Percentiles rank a stretch among this genome's conserved stretches.
These are phyloP conservation scores for Heteropelma amictum DNA, from an alignment of 2,888 invertebrate genomes.

Conservation along the genomic window DNA sequence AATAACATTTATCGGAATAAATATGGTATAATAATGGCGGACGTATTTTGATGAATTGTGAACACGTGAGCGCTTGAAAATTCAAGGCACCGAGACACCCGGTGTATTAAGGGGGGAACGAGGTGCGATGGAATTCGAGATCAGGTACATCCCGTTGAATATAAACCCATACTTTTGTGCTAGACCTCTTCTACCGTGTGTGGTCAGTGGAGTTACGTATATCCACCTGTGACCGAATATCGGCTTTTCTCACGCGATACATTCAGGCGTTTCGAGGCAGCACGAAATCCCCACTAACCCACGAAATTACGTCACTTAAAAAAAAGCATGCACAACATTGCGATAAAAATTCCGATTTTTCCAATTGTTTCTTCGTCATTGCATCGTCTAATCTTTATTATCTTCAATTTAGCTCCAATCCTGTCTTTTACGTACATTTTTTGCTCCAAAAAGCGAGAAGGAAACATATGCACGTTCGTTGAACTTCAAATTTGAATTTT, in stretches of 20 bases:
- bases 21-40: no score
- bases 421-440: no score
- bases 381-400: no score
- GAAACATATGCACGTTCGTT: no score
- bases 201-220: neutral
- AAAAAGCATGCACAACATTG: neutral
- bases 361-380: neutral
- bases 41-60: no score
- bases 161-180: neutral
- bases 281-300: conserved; percentile 16
- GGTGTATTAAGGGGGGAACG: conserved; percentile 7
- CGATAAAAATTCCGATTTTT: neutral
- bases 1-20: no score
- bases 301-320: neutral
- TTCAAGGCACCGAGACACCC: no score
- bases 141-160: neutral
- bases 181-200: neutral
- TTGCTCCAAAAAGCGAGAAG: no score
- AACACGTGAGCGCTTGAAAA: no score
- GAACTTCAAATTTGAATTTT: neutral
- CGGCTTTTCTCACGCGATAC: conserved; percentile 51
- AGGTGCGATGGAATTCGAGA: conserved; percentile 28
- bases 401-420: no score
- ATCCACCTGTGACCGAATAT: conserved; percentile 47
- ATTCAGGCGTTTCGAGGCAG: conserved; percentile 25